phyloP scores from a whole-genome alignment of 1,140 invertebrate genomes.

The Drosophila elegans region DNA sequence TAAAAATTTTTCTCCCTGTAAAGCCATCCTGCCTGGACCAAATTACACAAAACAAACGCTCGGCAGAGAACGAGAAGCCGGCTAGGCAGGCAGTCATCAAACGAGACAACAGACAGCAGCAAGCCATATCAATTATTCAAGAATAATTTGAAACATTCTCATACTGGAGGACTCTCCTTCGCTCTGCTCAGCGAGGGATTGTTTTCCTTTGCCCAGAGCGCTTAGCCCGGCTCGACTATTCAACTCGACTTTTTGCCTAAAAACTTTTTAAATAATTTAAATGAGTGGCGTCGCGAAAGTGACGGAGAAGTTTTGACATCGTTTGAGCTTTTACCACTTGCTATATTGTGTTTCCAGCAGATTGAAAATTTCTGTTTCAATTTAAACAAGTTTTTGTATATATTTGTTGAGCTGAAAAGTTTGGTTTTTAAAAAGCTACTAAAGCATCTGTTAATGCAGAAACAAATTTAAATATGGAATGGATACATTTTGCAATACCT shows the following conservation, averaged over 20 bases:
- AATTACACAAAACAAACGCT: conserved; percentile 29
- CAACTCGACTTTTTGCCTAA: conserved; percentile 38
- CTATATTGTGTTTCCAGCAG: conserved; percentile 11
- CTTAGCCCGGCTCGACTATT: conserved; percentile 12
- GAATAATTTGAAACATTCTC: conserved; percentile 75
- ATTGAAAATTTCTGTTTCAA: background rate
- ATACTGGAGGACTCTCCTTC: conserved; percentile 21
- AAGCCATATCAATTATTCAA: conserved; percentile 79
- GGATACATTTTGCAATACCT: too few species aligned
- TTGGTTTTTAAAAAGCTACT: too few species aligned
- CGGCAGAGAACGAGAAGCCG: conserved; percentile 15
- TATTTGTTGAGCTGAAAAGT: background rate
- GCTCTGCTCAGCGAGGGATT: conserved; percentile 28
- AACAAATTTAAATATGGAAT: too few species aligned
- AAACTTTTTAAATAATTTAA: conserved; percentile 75
- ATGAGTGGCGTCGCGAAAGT: conserved; percentile 40
- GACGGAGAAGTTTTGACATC: conserved; percentile 28
- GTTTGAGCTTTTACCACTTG: conserved; percentile 24
- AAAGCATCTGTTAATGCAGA: too few species aligned
- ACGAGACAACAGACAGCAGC: conserved; percentile 51
- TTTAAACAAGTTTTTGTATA: background rate
- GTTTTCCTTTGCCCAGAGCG: conserved; percentile 31
- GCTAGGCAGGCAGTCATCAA: conserved; percentile 36
- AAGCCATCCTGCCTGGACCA: conserved; percentile 33
- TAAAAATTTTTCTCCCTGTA: conserved; percentile 5